Evolutionary conservation across 2,888 invertebrate species (phyloP).

Genomic region (Penaeus monodon): DNA sequence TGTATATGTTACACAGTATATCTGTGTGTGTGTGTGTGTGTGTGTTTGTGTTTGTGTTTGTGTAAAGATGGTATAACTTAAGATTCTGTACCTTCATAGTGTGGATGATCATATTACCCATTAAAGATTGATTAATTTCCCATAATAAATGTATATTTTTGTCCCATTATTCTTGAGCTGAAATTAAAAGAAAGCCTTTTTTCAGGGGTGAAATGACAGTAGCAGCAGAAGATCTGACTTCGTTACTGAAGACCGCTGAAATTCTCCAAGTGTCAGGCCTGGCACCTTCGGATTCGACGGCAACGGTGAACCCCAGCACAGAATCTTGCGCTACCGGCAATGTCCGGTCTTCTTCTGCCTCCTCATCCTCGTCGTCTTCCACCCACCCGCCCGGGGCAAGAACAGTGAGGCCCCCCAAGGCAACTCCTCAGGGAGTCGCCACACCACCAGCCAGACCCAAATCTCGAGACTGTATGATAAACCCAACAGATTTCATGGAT

Average conservation of each 20-base stretch:
- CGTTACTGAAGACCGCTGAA: conserved; percentile 65
- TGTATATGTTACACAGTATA: too few species aligned
- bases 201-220: conserved; percentile 65
- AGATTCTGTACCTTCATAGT: too few species aligned
- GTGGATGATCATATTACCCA: too few species aligned
- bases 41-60: too few species aligned
- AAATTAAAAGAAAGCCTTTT: not conserved
- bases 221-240: conserved; percentile 63
- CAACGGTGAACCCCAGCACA: conserved; percentile 47
- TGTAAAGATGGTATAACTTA: too few species aligned
- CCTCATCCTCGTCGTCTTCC: conserved; percentile 45
- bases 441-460: conserved; percentile 34
- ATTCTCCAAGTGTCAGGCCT: conserved; percentile 63
- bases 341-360: conserved; percentile 46
- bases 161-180: not conserved
- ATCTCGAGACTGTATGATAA: conserved; percentile 49
- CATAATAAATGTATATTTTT: too few species aligned
- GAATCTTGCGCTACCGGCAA: conserved; percentile 29
- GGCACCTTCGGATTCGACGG: conserved; percentile 52
- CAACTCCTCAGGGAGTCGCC: conserved; percentile 18
- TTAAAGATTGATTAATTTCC: too few species aligned
- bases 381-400: conserved; percentile 21
- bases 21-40: too few species aligned
- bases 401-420: conserved; percentile 1
- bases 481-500: conserved; percentile 63